Conservation (phyloP, 2,797 vertebrate genomes). For the Pteropus rufus region DNA sequence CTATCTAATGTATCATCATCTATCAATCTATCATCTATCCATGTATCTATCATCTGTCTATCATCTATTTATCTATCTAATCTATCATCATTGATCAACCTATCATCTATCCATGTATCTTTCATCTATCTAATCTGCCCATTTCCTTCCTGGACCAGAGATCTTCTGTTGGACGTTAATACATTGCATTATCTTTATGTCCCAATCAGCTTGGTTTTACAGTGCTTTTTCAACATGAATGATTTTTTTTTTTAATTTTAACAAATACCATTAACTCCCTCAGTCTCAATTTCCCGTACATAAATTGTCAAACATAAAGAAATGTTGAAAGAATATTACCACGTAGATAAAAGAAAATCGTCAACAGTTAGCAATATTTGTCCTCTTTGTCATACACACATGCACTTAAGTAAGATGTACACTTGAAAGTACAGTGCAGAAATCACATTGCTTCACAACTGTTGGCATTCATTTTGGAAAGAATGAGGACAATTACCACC, state of each 20-base stretch:
- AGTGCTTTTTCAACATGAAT: not conserved
- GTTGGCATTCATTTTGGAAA: not conserved
- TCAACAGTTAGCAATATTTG: not conserved
- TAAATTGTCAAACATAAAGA: not conserved
- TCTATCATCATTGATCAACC: too few relatives aligned
- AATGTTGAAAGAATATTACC: not conserved
- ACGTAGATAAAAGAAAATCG: not conserved
- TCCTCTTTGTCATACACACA: not conserved
- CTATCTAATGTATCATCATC: not conserved
- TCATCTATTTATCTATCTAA: not conserved
- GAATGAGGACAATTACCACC: not conserved
- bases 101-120: not conserved
- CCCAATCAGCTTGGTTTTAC: not conserved
- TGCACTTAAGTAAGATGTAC: fast-evolving
- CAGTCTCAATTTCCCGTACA: not conserved
- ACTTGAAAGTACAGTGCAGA: not conserved
- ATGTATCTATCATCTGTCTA: not conserved
- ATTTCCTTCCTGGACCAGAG: not conserved
- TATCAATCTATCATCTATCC: not conserved
- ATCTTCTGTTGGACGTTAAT: not conserved
- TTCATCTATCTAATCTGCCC: not conserved
- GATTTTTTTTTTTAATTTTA: not conserved
- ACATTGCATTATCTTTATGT: not conserved
- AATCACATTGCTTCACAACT: fast-evolving
- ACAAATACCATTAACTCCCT: not conserved